These are phyloP conservation scores for Erannis defoliaria DNA, from an alignment of 2,888 invertebrate genomes.

Conservation along the genomic window DNA sequence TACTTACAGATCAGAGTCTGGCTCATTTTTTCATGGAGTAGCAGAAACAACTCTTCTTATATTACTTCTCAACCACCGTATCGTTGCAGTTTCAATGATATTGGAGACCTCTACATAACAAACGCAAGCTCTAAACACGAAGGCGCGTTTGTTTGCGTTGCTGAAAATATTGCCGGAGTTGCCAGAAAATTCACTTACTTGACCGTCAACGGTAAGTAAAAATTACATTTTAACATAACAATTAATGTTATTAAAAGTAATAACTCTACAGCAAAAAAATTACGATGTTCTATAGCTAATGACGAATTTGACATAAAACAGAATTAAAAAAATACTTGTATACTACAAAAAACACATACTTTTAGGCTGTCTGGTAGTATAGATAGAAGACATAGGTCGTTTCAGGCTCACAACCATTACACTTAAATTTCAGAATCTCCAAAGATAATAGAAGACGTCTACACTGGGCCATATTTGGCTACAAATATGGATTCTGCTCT, in stretches of 20 bases:
- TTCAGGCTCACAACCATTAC: neutral
- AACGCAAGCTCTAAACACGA: slow-evolving; percentile 77
- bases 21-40: too few species aligned
- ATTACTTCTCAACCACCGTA: too few species aligned
- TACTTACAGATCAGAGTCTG: too few species aligned
- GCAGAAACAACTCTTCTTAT: too few species aligned
- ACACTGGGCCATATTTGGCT: slow-evolving; percentile 68
- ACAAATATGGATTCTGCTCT: slow-evolving; percentile 74
- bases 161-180: slow-evolving; percentile 85
- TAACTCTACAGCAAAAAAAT: too few species aligned
- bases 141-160: slow-evolving; percentile 86
- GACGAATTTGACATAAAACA: too few species aligned
- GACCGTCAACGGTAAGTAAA: slow-evolving; percentile 76
- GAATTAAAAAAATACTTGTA: too few species aligned
- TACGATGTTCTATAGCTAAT: too few species aligned
- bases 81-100: slow-evolving; percentile 67
- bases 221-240: too few species aligned
- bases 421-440: slow-evolving; percentile 72
- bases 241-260: too few species aligned
- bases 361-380: too few species aligned
- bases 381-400: neutral
- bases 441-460: slow-evolving; percentile 68
- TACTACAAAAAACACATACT: too few species aligned
- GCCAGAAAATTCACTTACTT: slow-evolving; percentile 70
- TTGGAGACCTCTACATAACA: slow-evolving; percentile 70